Conservation (phyloP, 2,888 invertebrate genomes). For the Agriopis leucophaearia region DNA sequence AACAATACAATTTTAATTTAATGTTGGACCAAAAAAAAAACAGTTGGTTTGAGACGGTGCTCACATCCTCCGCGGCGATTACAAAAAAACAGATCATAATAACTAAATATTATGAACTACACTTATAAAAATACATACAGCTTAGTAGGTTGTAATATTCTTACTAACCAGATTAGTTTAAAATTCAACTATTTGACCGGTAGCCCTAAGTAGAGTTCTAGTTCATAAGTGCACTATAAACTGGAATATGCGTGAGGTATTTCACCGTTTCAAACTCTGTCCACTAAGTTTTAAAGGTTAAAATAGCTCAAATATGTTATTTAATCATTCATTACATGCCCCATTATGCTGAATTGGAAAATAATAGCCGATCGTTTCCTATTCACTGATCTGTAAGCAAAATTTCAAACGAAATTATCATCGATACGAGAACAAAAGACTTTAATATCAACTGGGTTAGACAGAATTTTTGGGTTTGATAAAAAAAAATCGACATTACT, state of each 20-base stretch:
- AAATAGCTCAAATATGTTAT: constrained; percentile 35
- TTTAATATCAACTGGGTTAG: constrained; percentile 2
- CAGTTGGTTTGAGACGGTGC: no score
- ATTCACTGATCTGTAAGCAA: constrained; percentile 49
- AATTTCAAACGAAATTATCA: constrained; percentile 33
- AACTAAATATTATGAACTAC: no score
- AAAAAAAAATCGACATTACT: no score
- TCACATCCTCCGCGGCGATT: no score
- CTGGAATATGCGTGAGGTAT: constrained; percentile 28
- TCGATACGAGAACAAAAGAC: constrained; percentile 24
- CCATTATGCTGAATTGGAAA: constrained; percentile 56
- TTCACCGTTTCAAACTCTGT: constrained; percentile 40
- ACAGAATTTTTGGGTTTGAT: background rate
- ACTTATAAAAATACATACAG: no score
- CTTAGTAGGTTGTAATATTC: no score
- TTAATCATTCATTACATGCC: constrained; percentile 45
- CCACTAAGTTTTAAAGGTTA: constrained; percentile 36
- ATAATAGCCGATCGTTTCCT: constrained; percentile 54
- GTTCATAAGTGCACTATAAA: constrained; percentile 27
- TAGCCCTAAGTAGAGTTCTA: constrained; percentile 31
- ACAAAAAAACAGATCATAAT: no score
- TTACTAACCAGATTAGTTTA: background rate
- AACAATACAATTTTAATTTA: no score
- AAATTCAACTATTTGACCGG: background rate
- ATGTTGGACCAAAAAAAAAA: no score